Conservation (phyloP, 2,797 vertebrate genomes). For the Pseudocheirus occidentalis region DNA sequence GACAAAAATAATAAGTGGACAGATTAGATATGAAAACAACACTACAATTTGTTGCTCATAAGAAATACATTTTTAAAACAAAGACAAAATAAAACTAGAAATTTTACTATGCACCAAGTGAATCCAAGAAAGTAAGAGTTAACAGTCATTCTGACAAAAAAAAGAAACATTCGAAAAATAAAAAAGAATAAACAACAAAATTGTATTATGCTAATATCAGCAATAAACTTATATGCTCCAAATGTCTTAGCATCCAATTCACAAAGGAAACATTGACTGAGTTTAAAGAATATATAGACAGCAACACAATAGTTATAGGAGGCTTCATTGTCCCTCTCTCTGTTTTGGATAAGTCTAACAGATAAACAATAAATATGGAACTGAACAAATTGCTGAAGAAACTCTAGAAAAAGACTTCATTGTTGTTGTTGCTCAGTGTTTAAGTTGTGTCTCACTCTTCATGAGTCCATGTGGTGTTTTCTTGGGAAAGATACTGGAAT, state of each 20-base stretch:
- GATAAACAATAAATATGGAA: neutral
- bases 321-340: neutral
- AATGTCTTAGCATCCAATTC: neutral
- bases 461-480: neutral
- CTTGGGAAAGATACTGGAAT: neutral
- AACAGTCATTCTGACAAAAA: neutral
- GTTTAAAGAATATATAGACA: neutral
- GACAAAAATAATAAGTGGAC: too few species aligned
- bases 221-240: neutral
- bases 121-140: neutral
- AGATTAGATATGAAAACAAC: neutral
- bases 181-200: neutral
- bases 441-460: neutral
- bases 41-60: neutral
- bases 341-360: neutral
- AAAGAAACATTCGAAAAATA: neutral
- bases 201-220: neutral
- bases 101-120: neutral
- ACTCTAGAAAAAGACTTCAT: neutral
- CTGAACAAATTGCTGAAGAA: neutral
- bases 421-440: neutral
- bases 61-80: neutral
- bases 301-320: neutral
- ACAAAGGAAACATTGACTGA: neutral
- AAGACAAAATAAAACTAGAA: neutral